Conservation (phyloP, 2,113 vertebrate species). For the Deroptyus accipitrinus region DNA sequence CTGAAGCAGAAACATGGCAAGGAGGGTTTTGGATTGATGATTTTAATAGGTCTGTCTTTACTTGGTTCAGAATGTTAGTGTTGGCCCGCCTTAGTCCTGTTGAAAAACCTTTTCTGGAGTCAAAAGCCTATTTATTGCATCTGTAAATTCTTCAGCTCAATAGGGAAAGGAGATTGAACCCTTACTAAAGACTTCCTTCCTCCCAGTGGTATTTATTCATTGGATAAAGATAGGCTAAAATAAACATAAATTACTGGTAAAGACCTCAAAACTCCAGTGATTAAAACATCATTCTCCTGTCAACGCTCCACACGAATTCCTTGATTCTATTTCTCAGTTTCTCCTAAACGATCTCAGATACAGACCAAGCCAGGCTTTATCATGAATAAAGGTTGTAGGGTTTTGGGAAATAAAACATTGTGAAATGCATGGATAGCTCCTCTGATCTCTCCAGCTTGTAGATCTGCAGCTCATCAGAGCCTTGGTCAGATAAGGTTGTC, state of each 20-base stretch:
- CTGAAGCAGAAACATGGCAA: not conserved
- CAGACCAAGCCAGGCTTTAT: not conserved
- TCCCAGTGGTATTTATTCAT: not conserved
- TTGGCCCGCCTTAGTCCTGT: not conserved
- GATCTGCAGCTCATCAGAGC: not conserved
- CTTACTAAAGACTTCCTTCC: conserved; percentile 44
- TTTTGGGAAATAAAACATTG: not conserved
- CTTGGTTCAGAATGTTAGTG: not conserved
- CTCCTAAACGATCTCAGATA: not conserved
- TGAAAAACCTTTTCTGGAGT: conserved; percentile 4
- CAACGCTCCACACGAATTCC: not conserved
- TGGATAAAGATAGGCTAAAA: conserved; percentile 42
- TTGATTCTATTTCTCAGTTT: not conserved
- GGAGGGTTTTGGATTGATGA: not conserved
- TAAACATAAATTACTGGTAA: not conserved
- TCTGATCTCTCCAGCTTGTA: not conserved
- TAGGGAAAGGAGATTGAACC: not conserved
- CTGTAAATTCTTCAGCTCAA: conserved; percentile 7
- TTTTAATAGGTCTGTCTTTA: not conserved
- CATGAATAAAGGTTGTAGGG: not conserved
- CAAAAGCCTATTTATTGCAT: conserved; percentile 4
- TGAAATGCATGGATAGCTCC: not conserved
- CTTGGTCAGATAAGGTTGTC: not conserved
- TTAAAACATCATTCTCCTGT: not conserved
- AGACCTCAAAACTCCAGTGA: not conserved